Conservation (phyloP, 2,113 vertebrate genomes). For the Nannobrachium achirus region DNA sequence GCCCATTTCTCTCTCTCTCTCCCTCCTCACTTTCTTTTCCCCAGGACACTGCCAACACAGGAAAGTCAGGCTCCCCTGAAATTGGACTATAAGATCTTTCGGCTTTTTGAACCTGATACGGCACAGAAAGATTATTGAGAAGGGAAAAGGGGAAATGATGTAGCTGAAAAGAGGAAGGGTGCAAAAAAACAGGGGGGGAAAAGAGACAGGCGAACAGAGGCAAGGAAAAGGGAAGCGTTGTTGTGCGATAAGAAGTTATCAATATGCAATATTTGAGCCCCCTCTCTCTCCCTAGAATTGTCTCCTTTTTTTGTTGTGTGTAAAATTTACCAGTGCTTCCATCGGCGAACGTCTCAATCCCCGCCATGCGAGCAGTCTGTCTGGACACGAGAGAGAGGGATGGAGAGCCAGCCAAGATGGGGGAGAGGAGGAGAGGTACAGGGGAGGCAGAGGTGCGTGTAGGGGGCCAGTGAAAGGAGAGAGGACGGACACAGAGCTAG, state of each 20-base stretch:
- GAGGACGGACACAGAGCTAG: constrained; percentile 40
- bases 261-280: constrained; percentile 81
- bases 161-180: constrained; percentile 42
- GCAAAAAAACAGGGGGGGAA: constrained; percentile 49
- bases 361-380: constrained; percentile 84
- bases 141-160: constrained; percentile 31
- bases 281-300: constrained; percentile 48
- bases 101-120: constrained; percentile 45
- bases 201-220: constrained; percentile 49
- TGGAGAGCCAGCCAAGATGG: constrained; percentile 70
- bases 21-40: constrained; percentile 41
- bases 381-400: constrained; percentile 79
- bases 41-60: constrained; percentile 54
- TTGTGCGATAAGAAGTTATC: constrained; percentile 79
- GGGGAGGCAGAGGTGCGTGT: constrained; percentile 72
- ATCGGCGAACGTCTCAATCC: constrained; percentile 89
- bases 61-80: constrained; percentile 48
- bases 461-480: constrained; percentile 60
- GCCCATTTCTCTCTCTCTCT: constrained; percentile 56
- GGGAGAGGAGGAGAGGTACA: constrained; percentile 41
- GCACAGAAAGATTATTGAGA: constrained; percentile 46
- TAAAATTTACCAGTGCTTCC: constrained; percentile 88
- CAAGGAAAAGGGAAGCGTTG: constrained; percentile 71
- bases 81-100: constrained; percentile 41
- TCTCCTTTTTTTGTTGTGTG: constrained; percentile 54